These are phyloP conservation scores for Lytechinus pictus DNA, from an alignment of 35 echinoderm and acorn worm genomes.

Conservation along the genomic window DNA sequence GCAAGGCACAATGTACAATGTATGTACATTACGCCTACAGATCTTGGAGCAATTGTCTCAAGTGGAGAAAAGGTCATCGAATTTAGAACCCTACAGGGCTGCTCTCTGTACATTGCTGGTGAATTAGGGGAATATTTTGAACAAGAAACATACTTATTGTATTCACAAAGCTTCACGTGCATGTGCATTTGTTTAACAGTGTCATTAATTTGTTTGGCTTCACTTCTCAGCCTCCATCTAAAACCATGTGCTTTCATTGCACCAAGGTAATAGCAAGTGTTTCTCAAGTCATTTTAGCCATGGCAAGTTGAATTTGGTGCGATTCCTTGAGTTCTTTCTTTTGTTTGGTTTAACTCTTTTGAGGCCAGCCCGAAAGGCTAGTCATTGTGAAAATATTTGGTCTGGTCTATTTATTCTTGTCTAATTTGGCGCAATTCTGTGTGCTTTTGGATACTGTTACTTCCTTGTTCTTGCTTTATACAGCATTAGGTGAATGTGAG, in stretches of 20 bases:
- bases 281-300: not conserved
- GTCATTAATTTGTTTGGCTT: not conserved
- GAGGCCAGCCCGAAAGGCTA: not conserved
- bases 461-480: not conserved
- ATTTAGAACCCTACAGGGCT: no score
- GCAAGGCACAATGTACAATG: no score
- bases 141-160: no score
- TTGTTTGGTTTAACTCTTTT: not conserved
- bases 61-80: no score
- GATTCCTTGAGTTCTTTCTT: constrained; percentile 3
- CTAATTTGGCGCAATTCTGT: not conserved
- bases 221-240: not conserved
- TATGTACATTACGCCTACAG: no score
- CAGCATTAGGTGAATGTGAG: not conserved
- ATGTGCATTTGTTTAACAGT: no score
- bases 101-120: no score
- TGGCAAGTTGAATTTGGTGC: not conserved
- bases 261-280: not conserved
- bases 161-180: no score
- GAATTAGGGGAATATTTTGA: no score
- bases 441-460: not conserved
- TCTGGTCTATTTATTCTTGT: not conserved
- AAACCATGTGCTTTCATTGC: not conserved
- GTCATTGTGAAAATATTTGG: constrained; percentile 49
- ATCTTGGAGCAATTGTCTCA: no score